Evolutionary conservation across 2,113 vertebrate species (phyloP).

Genomic region (Galbula dea): DNA sequence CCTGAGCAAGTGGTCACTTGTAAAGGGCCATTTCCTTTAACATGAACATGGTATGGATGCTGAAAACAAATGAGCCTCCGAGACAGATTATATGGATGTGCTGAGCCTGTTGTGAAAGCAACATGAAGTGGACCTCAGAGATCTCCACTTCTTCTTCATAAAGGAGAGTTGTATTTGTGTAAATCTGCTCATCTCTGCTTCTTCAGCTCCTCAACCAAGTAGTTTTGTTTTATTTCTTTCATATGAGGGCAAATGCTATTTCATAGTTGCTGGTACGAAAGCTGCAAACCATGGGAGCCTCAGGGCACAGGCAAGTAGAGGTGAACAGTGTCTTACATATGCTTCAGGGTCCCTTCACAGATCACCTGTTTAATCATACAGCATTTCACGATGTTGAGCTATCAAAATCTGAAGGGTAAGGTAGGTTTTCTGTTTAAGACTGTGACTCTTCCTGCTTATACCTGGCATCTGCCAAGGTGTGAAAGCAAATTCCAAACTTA

Average conservation of each 20-base stretch:
- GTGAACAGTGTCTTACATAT: background rate
- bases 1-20: background rate
- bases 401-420: background rate
- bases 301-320: background rate
- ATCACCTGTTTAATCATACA: background rate
- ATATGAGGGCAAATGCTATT: background rate
- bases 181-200: background rate
- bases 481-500: background rate
- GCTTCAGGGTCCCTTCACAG: background rate
- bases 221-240: background rate
- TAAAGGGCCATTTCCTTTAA: background rate
- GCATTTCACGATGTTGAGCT: background rate
- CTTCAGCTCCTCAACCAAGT: background rate
- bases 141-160: background rate
- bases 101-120: background rate
- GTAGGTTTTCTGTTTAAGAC: background rate
- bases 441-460: background rate
- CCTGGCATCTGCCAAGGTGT: background rate
- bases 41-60: rapidly evolving
- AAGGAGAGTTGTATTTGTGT: background rate
- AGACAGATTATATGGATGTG: background rate
- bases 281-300: rapidly evolving
- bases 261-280: background rate
- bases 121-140: background rate
- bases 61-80: background rate